These are phyloP conservation scores for Toxonevra muliebris DNA, from an alignment of 2,888 invertebrate genomes.

Conservation along the genomic window DNA sequence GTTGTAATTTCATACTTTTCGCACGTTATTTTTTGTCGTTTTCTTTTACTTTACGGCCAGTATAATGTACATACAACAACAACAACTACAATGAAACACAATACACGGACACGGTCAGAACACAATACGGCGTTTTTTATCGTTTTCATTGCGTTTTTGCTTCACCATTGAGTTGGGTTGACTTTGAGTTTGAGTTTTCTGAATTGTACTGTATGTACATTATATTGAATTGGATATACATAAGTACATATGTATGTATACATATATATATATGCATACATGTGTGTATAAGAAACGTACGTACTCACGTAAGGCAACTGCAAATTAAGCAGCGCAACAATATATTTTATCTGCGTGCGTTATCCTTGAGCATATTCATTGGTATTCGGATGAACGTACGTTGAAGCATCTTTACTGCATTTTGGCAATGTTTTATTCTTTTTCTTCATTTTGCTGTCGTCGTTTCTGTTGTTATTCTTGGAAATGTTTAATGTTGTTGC, in stretches of 20 bases:
- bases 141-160: conserved; percentile 1
- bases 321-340: conserved; percentile 32
- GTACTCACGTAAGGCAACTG: conserved; percentile 20
- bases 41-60: too few relatives aligned
- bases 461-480: conserved; percentile 3
- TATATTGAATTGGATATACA: background rate
- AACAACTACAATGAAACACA: too few relatives aligned
- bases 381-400: background rate
- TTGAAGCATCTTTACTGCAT: background rate
- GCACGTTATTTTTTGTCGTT: conserved; percentile 1
- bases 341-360: conserved; percentile 23
- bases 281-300: conserved; percentile 19
- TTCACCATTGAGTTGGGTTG: too few relatives aligned
- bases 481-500: conserved; percentile 18
- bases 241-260: background rate
- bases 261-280: background rate
- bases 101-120: too few relatives aligned
- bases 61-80: too few relatives aligned
- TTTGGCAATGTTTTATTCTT: background rate
- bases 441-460: background rate
- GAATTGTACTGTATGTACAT: background rate
- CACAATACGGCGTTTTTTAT: conserved; percentile 2
- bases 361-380: conserved; percentile 16
- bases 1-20: conserved; percentile 14
- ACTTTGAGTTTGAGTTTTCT: too few relatives aligned